Evolutionary conservation across 2,113 vertebrate genomes (phyloP).

Genomic region (Leptosomus discolor): DNA sequence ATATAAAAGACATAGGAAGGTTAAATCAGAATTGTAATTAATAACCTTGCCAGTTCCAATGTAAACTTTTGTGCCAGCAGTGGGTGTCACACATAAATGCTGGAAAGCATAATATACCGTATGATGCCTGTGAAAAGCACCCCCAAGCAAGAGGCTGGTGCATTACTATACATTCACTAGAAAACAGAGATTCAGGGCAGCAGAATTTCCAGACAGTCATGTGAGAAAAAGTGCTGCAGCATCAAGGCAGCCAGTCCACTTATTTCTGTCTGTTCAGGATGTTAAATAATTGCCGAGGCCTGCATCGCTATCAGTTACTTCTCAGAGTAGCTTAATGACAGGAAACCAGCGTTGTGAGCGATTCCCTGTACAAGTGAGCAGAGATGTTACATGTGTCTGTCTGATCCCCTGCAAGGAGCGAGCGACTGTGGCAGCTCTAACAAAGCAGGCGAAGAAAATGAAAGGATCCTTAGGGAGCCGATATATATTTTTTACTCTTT

Average conservation of each 20-base stretch:
- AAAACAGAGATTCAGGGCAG: slow-evolving; percentile 18
- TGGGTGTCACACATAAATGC: neutral
- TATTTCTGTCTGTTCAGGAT: slow-evolving; percentile 1
- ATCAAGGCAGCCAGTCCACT: neutral
- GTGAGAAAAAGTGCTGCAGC: neutral
- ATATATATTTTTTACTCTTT: neutral
- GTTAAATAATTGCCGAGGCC: slow-evolving; percentile 37
- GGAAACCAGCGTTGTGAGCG: neutral
- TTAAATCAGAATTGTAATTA: neutral
- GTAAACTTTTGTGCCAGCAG: neutral
- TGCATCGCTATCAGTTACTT: neutral
- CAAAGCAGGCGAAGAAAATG: neutral
- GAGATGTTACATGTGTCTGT: neutral
- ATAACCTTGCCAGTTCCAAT: neutral
- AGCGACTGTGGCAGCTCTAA: neutral
- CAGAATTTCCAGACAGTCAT: slow-evolving; percentile 31
- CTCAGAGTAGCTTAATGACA: neutral
- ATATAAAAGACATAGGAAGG: neutral
- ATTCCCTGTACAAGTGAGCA: neutral
- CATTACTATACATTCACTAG: neutral
- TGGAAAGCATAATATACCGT: neutral
- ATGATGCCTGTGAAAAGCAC: neutral
- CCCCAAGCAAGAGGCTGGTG: neutral
- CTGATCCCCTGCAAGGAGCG: neutral
- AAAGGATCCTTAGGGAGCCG: neutral